Base-by-base conservation (phyloP, 2,797 vertebrate genomes). In the Arnoldichthys spilopterus region DNA sequence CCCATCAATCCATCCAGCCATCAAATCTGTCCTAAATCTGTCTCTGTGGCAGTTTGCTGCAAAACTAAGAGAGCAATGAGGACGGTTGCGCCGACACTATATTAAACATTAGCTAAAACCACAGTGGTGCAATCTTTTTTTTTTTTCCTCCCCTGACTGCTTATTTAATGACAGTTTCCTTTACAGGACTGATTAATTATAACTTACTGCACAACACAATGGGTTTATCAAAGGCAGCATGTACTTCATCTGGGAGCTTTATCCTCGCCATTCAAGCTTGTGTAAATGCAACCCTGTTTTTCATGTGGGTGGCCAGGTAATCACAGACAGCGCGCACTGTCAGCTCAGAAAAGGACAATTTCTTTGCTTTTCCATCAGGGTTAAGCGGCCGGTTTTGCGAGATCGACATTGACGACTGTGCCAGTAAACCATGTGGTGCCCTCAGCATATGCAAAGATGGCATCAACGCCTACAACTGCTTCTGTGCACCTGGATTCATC, bases 401-500 rank as follows among this genome's bases (percentile, higher is more conserved):
- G 82, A 74, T 74, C 75, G 83, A 90, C 62, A 73, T 87, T 73
- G 80, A 91, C 13, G 83, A 91, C 26, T 96, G 95, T 83, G 82
- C 92, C 15, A 85, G 87, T 80, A 90, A 91, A 16, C 95, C 95
- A 0, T 97, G 95, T 71, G 94, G 94, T 82, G 28, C 77, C 0
- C 86, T 93, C 77, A 96, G 93, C 86, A 85, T 96, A 88, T 96
- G 95, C 86, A 84, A 91, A 88, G 93, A 95, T 15, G 28, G 73
- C 69, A 51, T 83, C 32, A 83, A 77, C 59, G 91, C 90, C 68
- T 95, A 95, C 80, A 83, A 81, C 47, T 97, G 95, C 83, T 96
- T 95, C 89, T 97, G 96, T 86, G 95, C 94, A 9, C 95, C 95
- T 80, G 96, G 95, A 72, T 96, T 96, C 85, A 92, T 97, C 79